Conservation (phyloP, 2,888 invertebrate genomes). For the Oscheius onirici region DNA sequence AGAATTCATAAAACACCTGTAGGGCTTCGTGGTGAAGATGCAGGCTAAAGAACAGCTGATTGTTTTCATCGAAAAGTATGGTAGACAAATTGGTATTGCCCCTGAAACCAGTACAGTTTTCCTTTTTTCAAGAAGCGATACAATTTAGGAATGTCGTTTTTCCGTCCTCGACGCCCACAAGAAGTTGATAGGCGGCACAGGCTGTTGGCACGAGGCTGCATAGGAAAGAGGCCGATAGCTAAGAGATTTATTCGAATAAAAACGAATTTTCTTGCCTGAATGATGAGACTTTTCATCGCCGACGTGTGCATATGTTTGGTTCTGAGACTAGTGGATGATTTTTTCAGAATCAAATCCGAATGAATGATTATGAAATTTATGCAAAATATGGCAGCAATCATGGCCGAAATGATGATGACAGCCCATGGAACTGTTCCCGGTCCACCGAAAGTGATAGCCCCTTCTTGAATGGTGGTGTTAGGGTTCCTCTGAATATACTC, state of each 20-base stretch:
- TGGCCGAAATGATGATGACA: neutral
- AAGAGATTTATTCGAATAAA: neutral
- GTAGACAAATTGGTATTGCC: slow-evolving; percentile 3
- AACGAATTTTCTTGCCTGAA: neutral
- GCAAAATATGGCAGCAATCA: neutral
- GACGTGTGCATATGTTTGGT: neutral
- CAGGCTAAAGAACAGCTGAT: neutral
- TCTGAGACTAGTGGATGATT: neutral
- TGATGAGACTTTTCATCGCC: neutral
- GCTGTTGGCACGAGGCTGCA: neutral
- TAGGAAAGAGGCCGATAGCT: neutral
- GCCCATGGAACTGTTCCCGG: neutral
- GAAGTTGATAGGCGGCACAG: neutral
- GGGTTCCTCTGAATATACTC: neutral
- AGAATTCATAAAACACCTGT: neutral
- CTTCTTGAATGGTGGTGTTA: neutral
- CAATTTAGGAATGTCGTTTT: neutral
- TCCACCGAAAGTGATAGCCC: neutral
- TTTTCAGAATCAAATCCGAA: neutral
- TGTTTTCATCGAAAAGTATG: slow-evolving; percentile 5
- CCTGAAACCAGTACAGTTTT: neutral
- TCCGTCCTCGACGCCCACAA: too few relatives aligned
- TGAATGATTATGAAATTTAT: neutral
- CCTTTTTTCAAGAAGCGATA: neutral
- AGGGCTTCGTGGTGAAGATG: slow-evolving; percentile 4